Percentiles rank a stretch among this genome's conserved stretches.
Evolutionary conservation across 2,113 vertebrate genomes (phyloP).

Genomic region (Podilymbus podiceps): DNA sequence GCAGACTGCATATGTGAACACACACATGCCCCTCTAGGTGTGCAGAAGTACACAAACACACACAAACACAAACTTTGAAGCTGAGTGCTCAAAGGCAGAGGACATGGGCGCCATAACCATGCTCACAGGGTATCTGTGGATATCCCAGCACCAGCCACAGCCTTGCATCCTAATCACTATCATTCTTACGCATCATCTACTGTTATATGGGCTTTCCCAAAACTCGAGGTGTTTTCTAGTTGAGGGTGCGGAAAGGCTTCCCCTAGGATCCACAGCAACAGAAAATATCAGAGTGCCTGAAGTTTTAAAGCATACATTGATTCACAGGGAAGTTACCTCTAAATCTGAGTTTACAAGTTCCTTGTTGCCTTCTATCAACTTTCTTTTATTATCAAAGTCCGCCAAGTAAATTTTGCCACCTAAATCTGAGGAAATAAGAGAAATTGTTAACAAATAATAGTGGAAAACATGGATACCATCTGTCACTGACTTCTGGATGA

Average conservation of each 20-base stretch:
- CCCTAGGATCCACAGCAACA: background rate
- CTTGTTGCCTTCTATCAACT: background rate
- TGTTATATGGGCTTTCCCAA: background rate
- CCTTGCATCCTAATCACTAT: background rate
- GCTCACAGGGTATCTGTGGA: too few relatives aligned
- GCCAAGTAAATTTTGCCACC: constrained; percentile 53
- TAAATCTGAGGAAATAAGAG: constrained; percentile 61
- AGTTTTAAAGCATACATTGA: background rate
- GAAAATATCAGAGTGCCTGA: background rate
- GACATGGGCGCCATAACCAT: background rate
- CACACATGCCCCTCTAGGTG: accelerated
- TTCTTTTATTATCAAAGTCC: constrained; percentile 69
- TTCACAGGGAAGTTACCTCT: constrained; percentile 43
- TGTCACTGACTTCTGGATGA: background rate
- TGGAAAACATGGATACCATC: background rate
- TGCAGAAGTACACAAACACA: background rate
- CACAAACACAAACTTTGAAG: background rate
- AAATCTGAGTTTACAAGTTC: constrained; percentile 47
- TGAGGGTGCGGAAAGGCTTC: background rate
- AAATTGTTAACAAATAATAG: background rate
- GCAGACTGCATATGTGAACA: background rate
- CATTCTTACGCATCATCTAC: background rate
- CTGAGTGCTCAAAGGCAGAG: background rate
- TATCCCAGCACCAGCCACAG: background rate
- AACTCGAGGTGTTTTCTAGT: background rate